Evolutionary conservation across 2,113 vertebrate genomes (phyloP).

Genomic region (Cariama cristata): DNA sequence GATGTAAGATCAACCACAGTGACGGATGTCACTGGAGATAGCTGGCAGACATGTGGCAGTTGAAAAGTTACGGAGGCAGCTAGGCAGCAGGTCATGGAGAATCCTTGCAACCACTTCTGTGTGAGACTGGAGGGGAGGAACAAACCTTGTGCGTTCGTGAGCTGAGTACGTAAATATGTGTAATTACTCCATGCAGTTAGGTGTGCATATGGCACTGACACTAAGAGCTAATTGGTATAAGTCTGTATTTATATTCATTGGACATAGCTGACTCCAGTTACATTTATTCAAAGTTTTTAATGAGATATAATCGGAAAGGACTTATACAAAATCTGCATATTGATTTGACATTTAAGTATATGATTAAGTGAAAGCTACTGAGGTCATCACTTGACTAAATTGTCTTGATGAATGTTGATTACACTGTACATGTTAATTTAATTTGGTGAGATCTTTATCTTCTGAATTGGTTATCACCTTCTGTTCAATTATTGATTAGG

Average conservation of each 20-base stretch:
- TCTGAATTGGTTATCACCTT: slow-evolving; percentile 67
- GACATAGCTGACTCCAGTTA: neutral
- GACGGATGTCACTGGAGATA: neutral
- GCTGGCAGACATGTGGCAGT: neutral
- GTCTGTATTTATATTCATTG: neutral
- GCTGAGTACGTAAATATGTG: fast-evolving
- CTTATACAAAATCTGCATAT: slow-evolving; percentile 71
- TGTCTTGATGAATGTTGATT: slow-evolving; percentile 81
- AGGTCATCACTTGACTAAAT: slow-evolving; percentile 83
- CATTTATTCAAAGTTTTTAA: slow-evolving; percentile 68
- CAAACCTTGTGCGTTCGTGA: fast-evolving
- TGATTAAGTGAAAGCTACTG: slow-evolving; percentile 82
- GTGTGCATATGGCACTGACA: neutral
- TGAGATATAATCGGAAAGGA: slow-evolving; percentile 68
- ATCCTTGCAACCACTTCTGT: too few relatives aligned
- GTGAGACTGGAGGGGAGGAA: neutral
- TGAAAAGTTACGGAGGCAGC: neutral
- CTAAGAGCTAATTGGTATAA: fast-evolving
- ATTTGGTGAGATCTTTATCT: slow-evolving; percentile 77
- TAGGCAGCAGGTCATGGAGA: neutral
- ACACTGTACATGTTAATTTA: slow-evolving; percentile 77
- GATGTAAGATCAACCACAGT: neutral
- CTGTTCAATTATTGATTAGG: slow-evolving; percentile 69
- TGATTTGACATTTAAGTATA: slow-evolving; percentile 78
- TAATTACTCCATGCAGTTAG: fast-evolving